Evolutionary conservation across 2,113 vertebrate species (phyloP).

Genomic region (Toxotes chatareus): DNA sequence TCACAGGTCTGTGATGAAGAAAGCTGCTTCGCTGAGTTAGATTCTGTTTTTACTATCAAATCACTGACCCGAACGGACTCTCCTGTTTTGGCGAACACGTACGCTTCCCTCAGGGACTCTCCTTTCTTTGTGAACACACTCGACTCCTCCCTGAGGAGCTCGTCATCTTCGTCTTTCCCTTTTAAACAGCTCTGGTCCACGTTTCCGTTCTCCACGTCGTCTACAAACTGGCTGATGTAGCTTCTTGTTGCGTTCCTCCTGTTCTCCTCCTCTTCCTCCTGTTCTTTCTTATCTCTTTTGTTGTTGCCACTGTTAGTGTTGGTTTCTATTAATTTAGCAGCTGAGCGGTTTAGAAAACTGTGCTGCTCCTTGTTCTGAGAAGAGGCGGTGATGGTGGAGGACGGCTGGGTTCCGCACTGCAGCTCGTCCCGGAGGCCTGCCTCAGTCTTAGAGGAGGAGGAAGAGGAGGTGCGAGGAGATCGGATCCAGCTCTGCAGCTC

Average conservation of each 20-base stretch:
- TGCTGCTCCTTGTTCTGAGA: conserved; percentile 80
- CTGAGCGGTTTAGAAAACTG: conserved; percentile 81
- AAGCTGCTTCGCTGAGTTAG: conserved; percentile 71
- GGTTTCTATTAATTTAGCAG: conserved; percentile 83
- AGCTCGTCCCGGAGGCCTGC: conserved; percentile 87
- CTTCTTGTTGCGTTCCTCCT: conserved; percentile 70
- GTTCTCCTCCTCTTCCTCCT: conserved; percentile 53
- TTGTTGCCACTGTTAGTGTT: conserved; percentile 79
- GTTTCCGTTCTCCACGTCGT: conserved; percentile 97
- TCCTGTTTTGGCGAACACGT: conserved; percentile 70
- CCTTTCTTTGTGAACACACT: conserved; percentile 79
- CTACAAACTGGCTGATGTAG: conserved; percentile 86
- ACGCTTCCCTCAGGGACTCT: conserved; percentile 72
- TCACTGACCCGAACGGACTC: conserved; percentile 76
- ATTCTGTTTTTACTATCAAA: conserved; percentile 67
- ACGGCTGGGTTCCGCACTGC: conserved; percentile 83
- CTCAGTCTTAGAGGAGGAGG: conserved; percentile 82
- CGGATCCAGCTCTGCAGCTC: conserved; percentile 94
- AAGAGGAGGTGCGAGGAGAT: conserved; percentile 80
- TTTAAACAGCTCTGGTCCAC: conserved; percentile 83
- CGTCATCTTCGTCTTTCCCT: conserved; percentile 77
- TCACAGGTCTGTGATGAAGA: conserved; percentile 56
- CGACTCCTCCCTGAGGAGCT: conserved; percentile 81
- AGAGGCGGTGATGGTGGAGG: conserved; percentile 66
- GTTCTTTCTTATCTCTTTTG: conserved; percentile 38